These are phyloP conservation scores for Eidolon dupreanum DNA, from an alignment of 2,797 vertebrate species.

Conservation along the genomic window DNA sequence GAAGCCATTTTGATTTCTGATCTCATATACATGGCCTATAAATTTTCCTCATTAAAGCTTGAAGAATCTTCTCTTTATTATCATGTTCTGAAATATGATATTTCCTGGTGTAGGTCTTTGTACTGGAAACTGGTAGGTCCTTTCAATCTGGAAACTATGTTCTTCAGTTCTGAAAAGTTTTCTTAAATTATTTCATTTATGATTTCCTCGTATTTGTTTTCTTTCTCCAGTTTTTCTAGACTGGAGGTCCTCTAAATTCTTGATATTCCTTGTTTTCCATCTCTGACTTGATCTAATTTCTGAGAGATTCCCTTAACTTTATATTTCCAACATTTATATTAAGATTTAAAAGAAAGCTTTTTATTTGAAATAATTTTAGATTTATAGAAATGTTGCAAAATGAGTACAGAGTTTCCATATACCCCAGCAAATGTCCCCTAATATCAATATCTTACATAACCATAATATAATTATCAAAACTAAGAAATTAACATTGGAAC, in stretches of 20 bases:
- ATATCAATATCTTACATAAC: neutral
- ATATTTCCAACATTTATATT: slow-evolving; percentile 13
- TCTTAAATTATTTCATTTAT: slow-evolving; percentile 44
- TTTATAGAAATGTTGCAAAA: slow-evolving; percentile 8
- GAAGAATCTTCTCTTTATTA: neutral
- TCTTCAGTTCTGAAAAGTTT: neutral
- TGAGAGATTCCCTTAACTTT: neutral
- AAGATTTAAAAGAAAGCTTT: neutral
- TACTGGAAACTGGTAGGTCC: neutral
- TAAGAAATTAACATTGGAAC: neutral
- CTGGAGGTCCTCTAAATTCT: neutral
- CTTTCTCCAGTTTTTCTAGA: neutral
- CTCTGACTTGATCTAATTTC: neutral
- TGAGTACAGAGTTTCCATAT: neutral
- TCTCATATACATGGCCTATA: neutral
- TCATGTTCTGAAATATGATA: neutral
- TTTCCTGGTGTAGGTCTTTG: neutral
- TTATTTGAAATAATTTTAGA: neutral
- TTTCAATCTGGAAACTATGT: neutral
- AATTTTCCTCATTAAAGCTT: slow-evolving; percentile 5
- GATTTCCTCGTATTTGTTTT: neutral
- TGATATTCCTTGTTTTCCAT: neutral
- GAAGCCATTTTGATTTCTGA: neutral
- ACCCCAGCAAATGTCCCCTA: neutral
- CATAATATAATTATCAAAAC: neutral